phyloP scores from a whole-genome alignment of 2,797 vertebrate genomes.

The Centropyge bicolor region DNA sequence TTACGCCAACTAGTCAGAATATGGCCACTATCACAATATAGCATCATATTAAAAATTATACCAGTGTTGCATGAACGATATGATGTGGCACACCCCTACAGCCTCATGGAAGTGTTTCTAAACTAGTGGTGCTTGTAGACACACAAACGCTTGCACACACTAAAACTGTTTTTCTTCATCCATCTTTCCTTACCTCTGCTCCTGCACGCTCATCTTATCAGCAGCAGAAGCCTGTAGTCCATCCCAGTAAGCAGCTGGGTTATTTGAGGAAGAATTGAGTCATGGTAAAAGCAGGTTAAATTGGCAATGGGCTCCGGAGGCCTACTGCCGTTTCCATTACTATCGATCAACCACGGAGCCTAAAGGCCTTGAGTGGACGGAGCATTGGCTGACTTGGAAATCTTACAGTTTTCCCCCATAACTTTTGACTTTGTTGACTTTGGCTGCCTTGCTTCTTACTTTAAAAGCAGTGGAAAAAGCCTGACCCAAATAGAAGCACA shows the following conservation, averaged over 20 bases:
- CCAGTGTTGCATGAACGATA: too few species aligned
- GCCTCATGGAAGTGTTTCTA: constrained; percentile 50
- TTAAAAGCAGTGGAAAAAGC: constrained; percentile 36
- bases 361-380: constrained; percentile 62
- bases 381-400: constrained; percentile 59
- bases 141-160: constrained; percentile 20
- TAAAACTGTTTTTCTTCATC: constrained; percentile 39
- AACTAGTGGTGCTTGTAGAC: constrained; percentile 32
- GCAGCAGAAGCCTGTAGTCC: constrained; percentile 57
- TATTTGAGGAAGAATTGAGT: constrained; percentile 76
- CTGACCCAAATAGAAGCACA: constrained; percentile 38
- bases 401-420: constrained; percentile 49
- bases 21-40: too few species aligned
- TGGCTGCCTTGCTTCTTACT: constrained; percentile 22
- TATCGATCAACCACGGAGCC: constrained; percentile 71
- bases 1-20: too few species aligned
- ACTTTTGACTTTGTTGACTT: constrained; percentile 59
- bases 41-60: too few species aligned
- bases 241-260: constrained; percentile 64
- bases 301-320: constrained; percentile 66
- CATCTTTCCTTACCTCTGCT: constrained; percentile 32
- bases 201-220: constrained; percentile 61
- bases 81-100: neutral
- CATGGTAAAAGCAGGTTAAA: constrained; percentile 73
- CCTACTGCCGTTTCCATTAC: constrained; percentile 69